Evolutionary conservation across 2,888 invertebrate species (phyloP).

Genomic region (Mystacides longicornis): DNA sequence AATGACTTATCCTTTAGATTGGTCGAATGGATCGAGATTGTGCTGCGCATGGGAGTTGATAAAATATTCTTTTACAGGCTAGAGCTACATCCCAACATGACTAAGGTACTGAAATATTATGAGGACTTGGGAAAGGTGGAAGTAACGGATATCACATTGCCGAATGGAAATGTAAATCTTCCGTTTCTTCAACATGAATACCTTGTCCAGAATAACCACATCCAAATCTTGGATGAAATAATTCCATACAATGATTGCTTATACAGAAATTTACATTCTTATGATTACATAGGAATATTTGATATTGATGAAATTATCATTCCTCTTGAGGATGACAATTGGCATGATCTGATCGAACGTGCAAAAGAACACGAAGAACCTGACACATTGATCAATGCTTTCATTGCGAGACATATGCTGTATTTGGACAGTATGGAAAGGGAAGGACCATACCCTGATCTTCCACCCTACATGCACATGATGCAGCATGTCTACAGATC

Average conservation of each 20-base stretch:
- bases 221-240: slow-evolving; percentile 89
- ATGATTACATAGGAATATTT: slow-evolving; percentile 78
- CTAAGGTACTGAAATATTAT: slow-evolving; percentile 68
- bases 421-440: slow-evolving; percentile 78
- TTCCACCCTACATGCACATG: slow-evolving; percentile 87
- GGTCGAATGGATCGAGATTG: slow-evolving; percentile 90
- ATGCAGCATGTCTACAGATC: slow-evolving; percentile 84
- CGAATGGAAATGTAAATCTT: slow-evolving; percentile 84
- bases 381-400: slow-evolving; percentile 58
- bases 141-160: slow-evolving; percentile 73
- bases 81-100: slow-evolving; percentile 83
- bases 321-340: slow-evolving; percentile 66
- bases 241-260: slow-evolving; percentile 95
- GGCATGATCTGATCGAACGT: slow-evolving; percentile 71
- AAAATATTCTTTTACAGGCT: slow-evolving; percentile 87
- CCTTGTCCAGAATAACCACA: slow-evolving; percentile 80
- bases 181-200: slow-evolving; percentile 84
- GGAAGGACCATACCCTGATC: slow-evolving; percentile 70
- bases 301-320: slow-evolving; percentile 94
- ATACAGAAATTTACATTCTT: slow-evolving; percentile 84
- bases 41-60: slow-evolving; percentile 79
- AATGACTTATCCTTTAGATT: slow-evolving; percentile 83
- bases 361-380: slow-evolving; percentile 56
- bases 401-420: slow-evolving; percentile 86
- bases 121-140: slow-evolving; percentile 58